Percentiles rank a stretch among this genome's conserved stretches.
phyloP scores from a whole-genome alignment of 2,113 vertebrate species.

The Sminthopsis crassicaudata region DNA sequence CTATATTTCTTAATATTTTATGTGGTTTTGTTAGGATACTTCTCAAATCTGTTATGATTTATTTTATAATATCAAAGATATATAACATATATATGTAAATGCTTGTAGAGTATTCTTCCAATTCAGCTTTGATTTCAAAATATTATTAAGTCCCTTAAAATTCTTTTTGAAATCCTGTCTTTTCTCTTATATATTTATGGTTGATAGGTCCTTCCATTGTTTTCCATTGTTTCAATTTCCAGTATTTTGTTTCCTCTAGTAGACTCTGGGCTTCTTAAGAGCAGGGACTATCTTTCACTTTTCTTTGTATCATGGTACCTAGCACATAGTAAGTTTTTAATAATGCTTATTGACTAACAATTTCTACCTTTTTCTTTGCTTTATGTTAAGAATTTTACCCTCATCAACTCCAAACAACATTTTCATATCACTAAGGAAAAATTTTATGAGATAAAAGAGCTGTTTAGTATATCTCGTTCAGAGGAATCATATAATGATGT shows the following conservation, averaged over 20 bases:
- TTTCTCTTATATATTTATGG: not conserved
- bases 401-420: not conserved
- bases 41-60: not conserved
- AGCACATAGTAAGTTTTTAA: not conserved
- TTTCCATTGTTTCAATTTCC: not conserved
- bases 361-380: no score
- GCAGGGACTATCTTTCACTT: not conserved
- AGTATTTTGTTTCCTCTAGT: not conserved
- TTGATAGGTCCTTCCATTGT: not conserved
- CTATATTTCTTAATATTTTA: not conserved
- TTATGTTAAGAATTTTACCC: not conserved
- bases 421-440: not conserved
- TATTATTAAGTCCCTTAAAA: not conserved
- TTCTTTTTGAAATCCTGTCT: not conserved
- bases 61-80: not conserved
- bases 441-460: not conserved
- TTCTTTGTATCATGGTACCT: not conserved
- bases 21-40: not conserved
- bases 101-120: not conserved
- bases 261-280: no score
- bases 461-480: not conserved
- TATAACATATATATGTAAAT: not conserved
- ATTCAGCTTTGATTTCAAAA: not conserved
- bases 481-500: not conserved
- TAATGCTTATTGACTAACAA: not conserved